Evolutionary conservation across 2,797 vertebrate genomes (phyloP).

Genomic region (Sebastes jordani): DNA sequence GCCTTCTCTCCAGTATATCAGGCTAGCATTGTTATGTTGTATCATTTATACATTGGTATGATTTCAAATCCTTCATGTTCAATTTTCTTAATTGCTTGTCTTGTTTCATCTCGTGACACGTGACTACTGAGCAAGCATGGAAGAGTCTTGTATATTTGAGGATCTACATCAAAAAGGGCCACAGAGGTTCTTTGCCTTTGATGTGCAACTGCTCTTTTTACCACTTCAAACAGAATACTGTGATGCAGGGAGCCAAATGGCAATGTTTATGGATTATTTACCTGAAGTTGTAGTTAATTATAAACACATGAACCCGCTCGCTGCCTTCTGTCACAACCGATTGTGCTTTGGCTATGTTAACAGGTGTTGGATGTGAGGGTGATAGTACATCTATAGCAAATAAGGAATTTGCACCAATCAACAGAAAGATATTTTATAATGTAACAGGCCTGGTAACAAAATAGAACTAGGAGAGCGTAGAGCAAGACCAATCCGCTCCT

Average conservation of each 20-base stretch:
- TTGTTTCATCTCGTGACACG: conserved; percentile 13
- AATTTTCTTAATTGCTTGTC: neutral
- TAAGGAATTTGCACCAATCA: neutral
- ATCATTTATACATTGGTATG: neutral
- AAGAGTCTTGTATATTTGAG: conserved; percentile 32
- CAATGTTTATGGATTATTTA: conserved; percentile 60
- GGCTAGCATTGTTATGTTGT: neutral
- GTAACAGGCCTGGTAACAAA: neutral
- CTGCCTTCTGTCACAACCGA: conserved; percentile 2
- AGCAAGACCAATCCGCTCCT: neutral
- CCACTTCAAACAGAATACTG: conserved; percentile 74
- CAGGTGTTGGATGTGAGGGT: neutral
- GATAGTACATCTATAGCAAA: neutral
- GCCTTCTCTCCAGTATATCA: neutral
- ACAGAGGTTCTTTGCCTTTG: conserved; percentile 43
- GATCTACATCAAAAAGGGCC: conserved; percentile 60
- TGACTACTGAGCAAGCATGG: neutral
- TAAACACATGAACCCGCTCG: conserved; percentile 25
- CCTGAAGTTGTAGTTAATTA: conserved; percentile 49
- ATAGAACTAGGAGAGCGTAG: neutral
- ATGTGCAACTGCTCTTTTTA: conserved; percentile 59
- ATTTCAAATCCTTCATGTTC: neutral
- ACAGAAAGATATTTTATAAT: neutral
- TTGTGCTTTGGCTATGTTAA: neutral
- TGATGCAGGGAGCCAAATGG: conserved; percentile 54